Evolutionary conservation across 2,113 vertebrate genomes (phyloP).

Genomic region (Copsychus sechellarum): DNA sequence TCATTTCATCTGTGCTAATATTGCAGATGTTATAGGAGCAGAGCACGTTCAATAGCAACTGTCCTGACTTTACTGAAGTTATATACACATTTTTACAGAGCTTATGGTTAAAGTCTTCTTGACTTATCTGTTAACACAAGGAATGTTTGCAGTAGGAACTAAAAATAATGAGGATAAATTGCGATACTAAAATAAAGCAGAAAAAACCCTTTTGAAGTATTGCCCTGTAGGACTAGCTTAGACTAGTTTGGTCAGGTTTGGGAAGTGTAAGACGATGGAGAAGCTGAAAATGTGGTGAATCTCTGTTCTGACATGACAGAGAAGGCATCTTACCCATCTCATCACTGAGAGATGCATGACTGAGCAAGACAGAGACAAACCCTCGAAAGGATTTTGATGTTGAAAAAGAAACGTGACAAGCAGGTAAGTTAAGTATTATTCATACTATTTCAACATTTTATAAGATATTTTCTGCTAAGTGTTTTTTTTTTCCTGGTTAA

Average conservation of each 20-base stretch:
- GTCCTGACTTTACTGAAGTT: neutral
- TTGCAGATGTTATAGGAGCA: neutral
- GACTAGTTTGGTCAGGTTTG: constrained; percentile 33
- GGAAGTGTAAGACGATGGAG: neutral
- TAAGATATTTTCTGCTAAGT: neutral
- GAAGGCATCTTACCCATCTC: neutral
- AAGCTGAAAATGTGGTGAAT: neutral
- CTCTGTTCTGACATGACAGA: neutral
- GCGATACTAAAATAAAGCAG: neutral
- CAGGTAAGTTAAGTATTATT: constrained; percentile 27
- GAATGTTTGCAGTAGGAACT: constrained; percentile 2
- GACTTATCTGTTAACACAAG: neutral
- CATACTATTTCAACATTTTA: neutral
- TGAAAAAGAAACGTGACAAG: neutral
- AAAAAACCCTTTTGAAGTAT: constrained; percentile 25
- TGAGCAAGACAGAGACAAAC: neutral
- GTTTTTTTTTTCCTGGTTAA: neutral
- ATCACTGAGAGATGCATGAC: neutral
- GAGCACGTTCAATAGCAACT: neutral
- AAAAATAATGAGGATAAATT: constrained; percentile 25
- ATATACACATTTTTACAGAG: neutral
- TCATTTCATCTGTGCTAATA: neutral
- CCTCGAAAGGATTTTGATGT: neutral
- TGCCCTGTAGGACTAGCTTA: constrained; percentile 10
- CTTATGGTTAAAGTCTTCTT: neutral